These are phyloP conservation scores for Ruditapes philippinarum DNA, from an alignment of 1,140 invertebrate genomes.

Conservation along the genomic window DNA sequence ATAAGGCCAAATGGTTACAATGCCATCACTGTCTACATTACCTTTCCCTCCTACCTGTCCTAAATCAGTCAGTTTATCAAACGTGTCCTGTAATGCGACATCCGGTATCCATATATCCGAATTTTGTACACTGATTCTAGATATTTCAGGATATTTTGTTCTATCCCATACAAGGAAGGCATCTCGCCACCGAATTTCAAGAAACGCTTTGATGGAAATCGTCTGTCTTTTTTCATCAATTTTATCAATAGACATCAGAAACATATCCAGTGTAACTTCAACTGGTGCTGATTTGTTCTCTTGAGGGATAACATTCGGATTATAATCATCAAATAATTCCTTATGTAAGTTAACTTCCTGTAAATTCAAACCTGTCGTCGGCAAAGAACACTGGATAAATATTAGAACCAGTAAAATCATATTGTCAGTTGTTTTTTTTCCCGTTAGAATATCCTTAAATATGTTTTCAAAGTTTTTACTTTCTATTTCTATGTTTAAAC, in stretches of 20 bases:
- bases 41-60: neutral
- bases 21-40: neutral
- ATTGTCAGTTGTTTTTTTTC: no score
- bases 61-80: conserved; percentile 28
- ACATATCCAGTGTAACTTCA: conserved; percentile 17
- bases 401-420: no score
- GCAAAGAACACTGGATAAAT: no score
- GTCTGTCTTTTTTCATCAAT: no score
- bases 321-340: conserved; percentile 11
- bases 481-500: no score
- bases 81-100: conserved; percentile 16
- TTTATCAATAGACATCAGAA: conserved; percentile 48
- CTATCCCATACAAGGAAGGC: conserved; percentile 40
- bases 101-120: conserved; percentile 54
- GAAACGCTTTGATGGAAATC: conserved; percentile 15
- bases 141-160: neutral
- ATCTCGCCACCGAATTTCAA: conserved; percentile 42
- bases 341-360: neutral
- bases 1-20: conserved; percentile 41
- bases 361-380: no score
- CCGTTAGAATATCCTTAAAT: no score
- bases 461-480: no score
- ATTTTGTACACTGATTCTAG: conserved; percentile 26
- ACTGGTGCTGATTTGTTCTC: neutral
- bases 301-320: conserved; percentile 38